These are phyloP conservation scores for Ochlodes sylvanus DNA, from an alignment of 2,888 invertebrate genomes.

Conservation along the genomic window DNA sequence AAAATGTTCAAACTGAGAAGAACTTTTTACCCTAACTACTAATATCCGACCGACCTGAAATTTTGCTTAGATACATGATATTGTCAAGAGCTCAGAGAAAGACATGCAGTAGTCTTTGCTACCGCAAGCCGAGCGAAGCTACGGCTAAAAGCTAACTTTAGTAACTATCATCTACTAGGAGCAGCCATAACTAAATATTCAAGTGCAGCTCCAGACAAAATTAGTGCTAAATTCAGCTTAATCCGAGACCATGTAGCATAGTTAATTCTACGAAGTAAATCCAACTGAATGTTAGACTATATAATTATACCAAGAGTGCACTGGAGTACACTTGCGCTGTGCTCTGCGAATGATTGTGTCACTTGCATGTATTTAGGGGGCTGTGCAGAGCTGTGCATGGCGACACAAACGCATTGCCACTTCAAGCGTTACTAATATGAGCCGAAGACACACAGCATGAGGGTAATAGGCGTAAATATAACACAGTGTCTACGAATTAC, in stretches of 20 bases:
- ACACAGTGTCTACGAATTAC: background rate
- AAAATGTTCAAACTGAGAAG: no score
- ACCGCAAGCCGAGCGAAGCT: no score
- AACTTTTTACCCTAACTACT: no score
- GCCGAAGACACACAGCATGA: conserved; percentile 1
- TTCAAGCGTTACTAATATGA: conserved; percentile 24
- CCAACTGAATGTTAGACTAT: background rate
- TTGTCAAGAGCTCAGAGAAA: no score
- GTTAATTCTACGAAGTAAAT: conserved; percentile 15
- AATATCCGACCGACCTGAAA: no score
- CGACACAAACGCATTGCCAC: conserved; percentile 27
- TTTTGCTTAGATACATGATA: no score
- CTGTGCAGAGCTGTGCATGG: conserved; percentile 20
- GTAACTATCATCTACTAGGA: background rate
- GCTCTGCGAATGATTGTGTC: conserved; percentile 31
- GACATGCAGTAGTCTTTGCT: no score
- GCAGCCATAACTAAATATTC: background rate
- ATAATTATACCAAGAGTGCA: conserved; percentile 26
- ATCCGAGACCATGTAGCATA: background rate
- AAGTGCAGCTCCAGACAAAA: background rate
- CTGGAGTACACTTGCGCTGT: conserved; percentile 9
- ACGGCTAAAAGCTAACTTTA: background rate
- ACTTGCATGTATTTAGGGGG: conserved; percentile 34
- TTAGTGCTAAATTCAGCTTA: background rate
- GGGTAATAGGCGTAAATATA: background rate